Base-by-base conservation (phyloP, 2,113 vertebrate species). In the Leptocoma aspasia region DNA sequence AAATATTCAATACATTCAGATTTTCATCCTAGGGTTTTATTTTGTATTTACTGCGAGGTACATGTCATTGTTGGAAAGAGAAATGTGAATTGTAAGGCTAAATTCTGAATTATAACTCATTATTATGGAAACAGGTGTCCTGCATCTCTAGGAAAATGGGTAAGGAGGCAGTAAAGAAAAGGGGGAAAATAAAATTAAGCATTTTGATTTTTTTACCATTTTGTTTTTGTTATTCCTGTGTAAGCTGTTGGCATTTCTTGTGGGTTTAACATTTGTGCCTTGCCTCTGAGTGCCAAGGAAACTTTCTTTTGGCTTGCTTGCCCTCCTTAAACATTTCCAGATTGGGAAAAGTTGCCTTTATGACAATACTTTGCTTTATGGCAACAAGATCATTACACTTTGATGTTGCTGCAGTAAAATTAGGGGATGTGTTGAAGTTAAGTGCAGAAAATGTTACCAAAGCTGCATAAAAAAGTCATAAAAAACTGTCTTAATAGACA, bases 381-480 rank as follows among this genome's bases (percentile, higher is more conserved):
- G 87, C 79, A 61, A 70, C 17, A 85, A 65, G 75, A 87, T 79
- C 65, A 53, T 95, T 95, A 95, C 78, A 23, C 69, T 89, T 92
- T 90, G 75, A 96, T 91, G 88, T 54, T 86, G 20, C 75, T 90
- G 75, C 90, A 94, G 45, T 94, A 88, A 96, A 95, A 95, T 91
- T 88, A 92, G 59, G 79, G 35, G 16, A 59, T 79, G 18, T 93
- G 90, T 93, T 83, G 82, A 91, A 94, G 79, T 76, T 87, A 91
- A 95, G 81, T 85, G 63, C 73, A 63, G 82, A 86, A 96, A 94
- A 93, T 85, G 61, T 52, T 95, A 93, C 79, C 59, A 93, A 90
- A 94, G 65, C 78, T 54, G 54, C 66, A 83, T 92, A 50, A 82
- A 95, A 94, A 89, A 35, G 71, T 90, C 50, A 86, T 95, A 77